phyloP scores from a whole-genome alignment of 2,797 vertebrate genomes.

The Lacerta agilis region DNA sequence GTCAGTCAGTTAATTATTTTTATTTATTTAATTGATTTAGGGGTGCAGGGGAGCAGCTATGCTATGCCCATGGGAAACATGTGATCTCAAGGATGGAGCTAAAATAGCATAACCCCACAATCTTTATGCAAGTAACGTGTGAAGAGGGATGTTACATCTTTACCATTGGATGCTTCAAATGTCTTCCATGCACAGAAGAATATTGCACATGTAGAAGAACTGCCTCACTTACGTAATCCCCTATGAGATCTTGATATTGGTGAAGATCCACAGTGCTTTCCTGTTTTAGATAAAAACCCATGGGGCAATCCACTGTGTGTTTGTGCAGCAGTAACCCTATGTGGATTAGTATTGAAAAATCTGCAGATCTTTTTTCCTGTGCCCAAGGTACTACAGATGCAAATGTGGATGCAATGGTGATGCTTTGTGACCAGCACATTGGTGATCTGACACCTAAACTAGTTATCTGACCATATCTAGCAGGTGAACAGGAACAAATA shows the following conservation, averaged over 20 bases:
- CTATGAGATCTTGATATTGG: background rate
- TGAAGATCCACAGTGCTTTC: background rate
- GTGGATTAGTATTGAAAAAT: background rate
- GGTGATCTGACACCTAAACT: background rate
- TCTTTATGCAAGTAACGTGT: too few species aligned
- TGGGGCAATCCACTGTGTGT: background rate
- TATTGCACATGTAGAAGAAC: background rate
- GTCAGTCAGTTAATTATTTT: too few species aligned
- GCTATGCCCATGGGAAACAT: too few species aligned
- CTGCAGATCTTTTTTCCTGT: background rate
- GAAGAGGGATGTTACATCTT: too few species aligned
- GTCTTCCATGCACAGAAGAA: background rate
- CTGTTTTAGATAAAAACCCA: background rate
- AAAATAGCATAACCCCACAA: too few species aligned
- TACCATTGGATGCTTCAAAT: background rate
- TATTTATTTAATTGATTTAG: too few species aligned
- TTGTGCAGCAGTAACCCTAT: background rate
- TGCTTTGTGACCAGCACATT: background rate
- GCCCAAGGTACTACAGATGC: background rate
- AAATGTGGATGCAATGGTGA: background rate
- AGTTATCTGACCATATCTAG: background rate
- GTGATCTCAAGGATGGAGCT: too few species aligned
- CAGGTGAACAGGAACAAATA: background rate
- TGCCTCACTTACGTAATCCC: background rate
- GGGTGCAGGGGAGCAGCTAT: too few species aligned